Evolutionary conservation across 2,113 vertebrate genomes (phyloP).

Genomic region (Xenus cinereus): DNA sequence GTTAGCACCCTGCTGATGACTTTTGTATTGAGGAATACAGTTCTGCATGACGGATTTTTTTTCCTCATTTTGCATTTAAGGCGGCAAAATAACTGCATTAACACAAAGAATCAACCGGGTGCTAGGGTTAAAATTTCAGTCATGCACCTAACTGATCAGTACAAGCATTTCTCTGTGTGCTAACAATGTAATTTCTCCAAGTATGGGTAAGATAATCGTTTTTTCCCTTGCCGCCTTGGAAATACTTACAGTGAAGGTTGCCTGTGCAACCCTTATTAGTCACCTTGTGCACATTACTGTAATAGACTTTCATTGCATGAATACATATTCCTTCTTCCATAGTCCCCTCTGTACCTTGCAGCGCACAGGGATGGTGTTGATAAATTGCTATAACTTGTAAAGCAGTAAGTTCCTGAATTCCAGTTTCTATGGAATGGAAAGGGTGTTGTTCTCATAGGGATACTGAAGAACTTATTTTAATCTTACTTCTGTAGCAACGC

Average conservation of each 20-base stretch:
- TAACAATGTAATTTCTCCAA: not conserved
- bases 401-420: not conserved
- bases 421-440: not conserved
- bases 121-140: not conserved
- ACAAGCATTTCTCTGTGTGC: not conserved
- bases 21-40: not conserved
- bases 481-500: not conserved
- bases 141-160: not conserved
- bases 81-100: not conserved
- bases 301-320: not conserved
- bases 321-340: not conserved
- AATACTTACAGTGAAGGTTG: not conserved
- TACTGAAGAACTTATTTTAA: not conserved
- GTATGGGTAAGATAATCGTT: not conserved
- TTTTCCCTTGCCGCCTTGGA: not conserved
- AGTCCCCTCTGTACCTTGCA: not conserved
- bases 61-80: not conserved
- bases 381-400: not conserved
- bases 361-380: not conserved
- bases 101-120: not conserved
- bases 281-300: not conserved
- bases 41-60: not conserved
- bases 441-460: not conserved
- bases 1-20: not conserved
- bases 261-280: not conserved